These are phyloP conservation scores for Tauraco hartlaubi DNA, from an alignment of 2,797 vertebrate genomes.

Conservation along the genomic window DNA sequence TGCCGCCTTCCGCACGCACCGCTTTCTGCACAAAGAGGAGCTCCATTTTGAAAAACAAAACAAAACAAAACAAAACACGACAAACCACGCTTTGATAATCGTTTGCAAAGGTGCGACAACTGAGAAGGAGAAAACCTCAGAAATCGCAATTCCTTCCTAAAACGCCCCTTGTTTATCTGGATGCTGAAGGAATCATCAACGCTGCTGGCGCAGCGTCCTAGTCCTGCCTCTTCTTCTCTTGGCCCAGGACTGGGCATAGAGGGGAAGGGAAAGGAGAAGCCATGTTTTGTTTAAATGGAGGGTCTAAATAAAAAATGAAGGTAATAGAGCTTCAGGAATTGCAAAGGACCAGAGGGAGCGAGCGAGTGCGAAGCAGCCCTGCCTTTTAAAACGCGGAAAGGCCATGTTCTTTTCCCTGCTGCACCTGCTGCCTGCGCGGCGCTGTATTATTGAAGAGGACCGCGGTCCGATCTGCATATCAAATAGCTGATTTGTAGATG, in stretches of 20 bases:
- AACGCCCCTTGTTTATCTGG: background rate
- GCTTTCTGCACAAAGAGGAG: background rate
- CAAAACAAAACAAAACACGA: too few relatives aligned
- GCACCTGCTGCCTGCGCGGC: conserved; percentile 82
- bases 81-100: background rate
- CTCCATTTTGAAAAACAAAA: background rate
- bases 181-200: background rate
- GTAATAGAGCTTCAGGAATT: conserved; percentile 64
- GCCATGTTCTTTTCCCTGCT: conserved; percentile 62
- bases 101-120: background rate
- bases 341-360: conserved; percentile 60
- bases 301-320: conserved; percentile 73
- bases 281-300: conserved; percentile 50
- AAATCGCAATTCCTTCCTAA: background rate
- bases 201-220: background rate
- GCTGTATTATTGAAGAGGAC: conserved; percentile 70
- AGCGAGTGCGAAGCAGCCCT: conserved; percentile 2
- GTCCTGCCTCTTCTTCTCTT: background rate
- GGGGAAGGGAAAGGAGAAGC: conserved; percentile 10
- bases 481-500: conserved; percentile 84
- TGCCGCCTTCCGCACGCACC: background rate
- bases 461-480: conserved; percentile 82
- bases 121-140: background rate
- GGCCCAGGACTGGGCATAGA: background rate
- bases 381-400: conserved; percentile 67